Base-by-base conservation (phyloP, 2,888 invertebrate species). In the Epinotia demarniana region DNA sequence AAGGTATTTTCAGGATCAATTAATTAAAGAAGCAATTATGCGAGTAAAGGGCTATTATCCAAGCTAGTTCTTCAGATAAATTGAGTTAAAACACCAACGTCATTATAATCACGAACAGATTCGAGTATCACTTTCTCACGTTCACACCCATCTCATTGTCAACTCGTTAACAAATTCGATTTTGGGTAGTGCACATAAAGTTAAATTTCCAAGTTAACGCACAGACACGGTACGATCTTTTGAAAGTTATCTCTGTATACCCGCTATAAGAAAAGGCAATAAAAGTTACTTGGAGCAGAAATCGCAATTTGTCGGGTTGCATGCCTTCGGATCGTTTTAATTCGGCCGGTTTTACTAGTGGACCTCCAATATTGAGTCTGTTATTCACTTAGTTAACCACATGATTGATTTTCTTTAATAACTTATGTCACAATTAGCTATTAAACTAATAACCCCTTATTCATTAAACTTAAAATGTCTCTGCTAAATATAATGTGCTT, bases 251-350 rank as follows among this genome's bases (percentile, higher is more conserved):
- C 11, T 46, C 69, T 19, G n/a, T 33, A 57, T 53, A 33, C 39
- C 79, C 80, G 76, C 77, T 78, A 81, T 80, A 79, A 79, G 60
- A 83, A 84, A 87, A 89, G 89, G 87, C 84, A 90, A 90, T 92
- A 89, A 88, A 90, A 90, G 88, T 87, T 88, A 83, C 85, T 89
- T 89, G 84, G 76, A 85, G 87, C 87, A 87, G 88, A 89, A 90
- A 89, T 86, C 85, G 86, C 88, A 88, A 90, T 90, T 90, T 87
- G 84, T 85, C 83, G 81, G 83, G 79, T 83, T 79, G 76, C 77
- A 76, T 79, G 75, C 76, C 79, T 79, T 80, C 79, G 81, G 83
- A 83, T 82, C 83, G 82, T 82, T 83, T 82, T 81, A 63, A 70
- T 63, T 63, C 58, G 12, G 43, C 5, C 43, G 43, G 64, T 8